These are phyloP conservation scores for Conus betulinus DNA, from an alignment of 1,140 invertebrate species.

Conservation along the genomic window DNA sequence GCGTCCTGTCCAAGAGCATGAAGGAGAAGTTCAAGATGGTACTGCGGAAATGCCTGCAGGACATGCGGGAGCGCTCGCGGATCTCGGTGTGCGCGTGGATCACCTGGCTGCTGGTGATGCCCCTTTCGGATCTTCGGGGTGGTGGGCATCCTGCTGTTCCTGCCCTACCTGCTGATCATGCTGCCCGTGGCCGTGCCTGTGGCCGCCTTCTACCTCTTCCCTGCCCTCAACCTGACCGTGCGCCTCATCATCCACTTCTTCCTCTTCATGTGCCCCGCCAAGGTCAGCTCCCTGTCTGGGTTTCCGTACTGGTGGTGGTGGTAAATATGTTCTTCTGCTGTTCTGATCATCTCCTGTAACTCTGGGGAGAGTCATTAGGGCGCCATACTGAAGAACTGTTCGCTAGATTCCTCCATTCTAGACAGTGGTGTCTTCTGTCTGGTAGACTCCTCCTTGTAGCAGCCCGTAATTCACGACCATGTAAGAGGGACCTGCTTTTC, in stretches of 20 bases:
- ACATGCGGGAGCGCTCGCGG: constrained; percentile 58
- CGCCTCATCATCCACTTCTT: constrained; percentile 51
- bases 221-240: constrained; percentile 49
- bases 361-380: too few species aligned
- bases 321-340: too few species aligned
- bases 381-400: too few species aligned
- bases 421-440: too few species aligned
- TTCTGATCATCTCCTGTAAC: too few species aligned
- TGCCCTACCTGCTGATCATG: constrained; percentile 47
- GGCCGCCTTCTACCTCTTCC: constrained; percentile 53
- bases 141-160: constrained; percentile 48
- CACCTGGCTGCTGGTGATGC: constrained; percentile 34
- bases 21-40: constrained; percentile 52
- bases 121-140: constrained; percentile 49
- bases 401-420: too few species aligned
- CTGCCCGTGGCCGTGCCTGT: constrained; percentile 51
- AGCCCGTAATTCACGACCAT: too few species aligned
- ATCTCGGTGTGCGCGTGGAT: constrained; percentile 31
- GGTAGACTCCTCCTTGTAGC: too few species aligned
- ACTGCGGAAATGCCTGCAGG: constrained; percentile 54
- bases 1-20: constrained; percentile 45
- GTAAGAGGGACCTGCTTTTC: too few species aligned
- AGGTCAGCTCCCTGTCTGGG: not conserved
- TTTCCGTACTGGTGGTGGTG: not conserved
- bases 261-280: constrained; percentile 51